Conservation (phyloP, 64 coral and sea anemone genomes). For the Montipora capricornis region DNA sequence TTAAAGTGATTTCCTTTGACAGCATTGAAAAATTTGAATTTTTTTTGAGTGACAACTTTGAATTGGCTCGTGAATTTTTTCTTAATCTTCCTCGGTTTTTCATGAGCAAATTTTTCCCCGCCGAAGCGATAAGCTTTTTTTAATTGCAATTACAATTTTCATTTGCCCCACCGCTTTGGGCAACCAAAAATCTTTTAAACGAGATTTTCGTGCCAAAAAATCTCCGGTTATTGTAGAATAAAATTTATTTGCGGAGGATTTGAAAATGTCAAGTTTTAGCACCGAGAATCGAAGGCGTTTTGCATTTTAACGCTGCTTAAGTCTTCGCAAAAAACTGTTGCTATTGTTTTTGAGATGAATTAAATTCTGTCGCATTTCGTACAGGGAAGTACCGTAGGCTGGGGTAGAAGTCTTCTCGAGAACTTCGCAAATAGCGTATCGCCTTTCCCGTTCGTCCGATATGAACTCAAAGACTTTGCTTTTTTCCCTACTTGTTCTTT, state of each 20-base stretch:
- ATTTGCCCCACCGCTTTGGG: too few relatives aligned
- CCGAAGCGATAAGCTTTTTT: background rate
- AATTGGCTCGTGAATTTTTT: background rate
- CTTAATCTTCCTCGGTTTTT: background rate
- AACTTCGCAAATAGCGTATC: slow-evolving; percentile 36
- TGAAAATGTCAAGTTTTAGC: background rate
- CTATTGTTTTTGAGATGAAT: background rate
- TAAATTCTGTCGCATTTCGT: slow-evolving; percentile 52
- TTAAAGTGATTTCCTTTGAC: too few relatives aligned
- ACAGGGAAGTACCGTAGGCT: slow-evolving; percentile 9
- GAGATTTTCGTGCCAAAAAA: background rate
- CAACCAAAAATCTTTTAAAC: background rate
- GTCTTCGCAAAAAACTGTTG: background rate
- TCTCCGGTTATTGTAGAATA: background rate
- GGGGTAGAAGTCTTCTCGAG: slow-evolving; percentile 1
- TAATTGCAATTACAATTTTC: too few relatives aligned
- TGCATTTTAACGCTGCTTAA: background rate
- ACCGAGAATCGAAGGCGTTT: too few relatives aligned
- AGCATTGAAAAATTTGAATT: too few relatives aligned
- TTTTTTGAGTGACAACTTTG: background rate
- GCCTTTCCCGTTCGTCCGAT: background rate
- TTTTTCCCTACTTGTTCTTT: background rate
- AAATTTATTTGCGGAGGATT: background rate
- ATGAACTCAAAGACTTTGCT: background rate
- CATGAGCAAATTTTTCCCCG: background rate